A percentile compares a stretch with the other conserved stretches of the same genome.
phyloP scores from a whole-genome alignment of 2,113 vertebrate species.

The Furnarius figulus region DNA sequence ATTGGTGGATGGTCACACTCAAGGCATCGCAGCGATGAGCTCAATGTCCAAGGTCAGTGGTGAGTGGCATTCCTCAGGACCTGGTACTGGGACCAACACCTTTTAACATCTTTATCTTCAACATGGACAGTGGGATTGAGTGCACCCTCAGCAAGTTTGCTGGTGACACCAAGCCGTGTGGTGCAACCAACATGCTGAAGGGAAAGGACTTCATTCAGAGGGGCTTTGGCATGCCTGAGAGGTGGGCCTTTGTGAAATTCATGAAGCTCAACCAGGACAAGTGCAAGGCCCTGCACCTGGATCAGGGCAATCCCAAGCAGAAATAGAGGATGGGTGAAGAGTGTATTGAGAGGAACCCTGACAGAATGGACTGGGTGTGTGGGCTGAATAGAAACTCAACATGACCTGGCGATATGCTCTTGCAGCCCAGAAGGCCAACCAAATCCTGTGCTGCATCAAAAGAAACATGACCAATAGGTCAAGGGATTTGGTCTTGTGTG shows the following conservation, averaged over 20 bases:
- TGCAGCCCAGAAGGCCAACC: background rate
- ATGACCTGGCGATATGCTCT: background rate
- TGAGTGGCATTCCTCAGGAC: background rate
- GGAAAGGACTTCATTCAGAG: background rate
- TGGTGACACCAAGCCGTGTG: background rate
- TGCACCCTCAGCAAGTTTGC: background rate
- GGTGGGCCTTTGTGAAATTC: background rate
- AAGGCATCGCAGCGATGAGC: background rate
- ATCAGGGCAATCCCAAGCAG: background rate
- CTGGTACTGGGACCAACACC: background rate
- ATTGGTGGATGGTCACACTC: background rate
- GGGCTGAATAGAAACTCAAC: background rate
- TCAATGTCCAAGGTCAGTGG: background rate
- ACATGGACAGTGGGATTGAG: background rate
- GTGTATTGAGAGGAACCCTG: background rate
- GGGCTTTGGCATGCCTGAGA: background rate
- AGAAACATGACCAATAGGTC: background rate
- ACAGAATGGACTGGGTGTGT: background rate
- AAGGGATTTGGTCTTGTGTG: background rate
- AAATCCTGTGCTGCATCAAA: background rate
- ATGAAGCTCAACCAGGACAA: background rate
- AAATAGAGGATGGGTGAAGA: background rate
- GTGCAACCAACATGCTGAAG: fast-evolving
- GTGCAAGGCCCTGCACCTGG: background rate
- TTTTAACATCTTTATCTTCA: background rate